Base-by-base conservation (phyloP, 2,888 invertebrate genomes). In the Sialis fuliginosa region DNA sequence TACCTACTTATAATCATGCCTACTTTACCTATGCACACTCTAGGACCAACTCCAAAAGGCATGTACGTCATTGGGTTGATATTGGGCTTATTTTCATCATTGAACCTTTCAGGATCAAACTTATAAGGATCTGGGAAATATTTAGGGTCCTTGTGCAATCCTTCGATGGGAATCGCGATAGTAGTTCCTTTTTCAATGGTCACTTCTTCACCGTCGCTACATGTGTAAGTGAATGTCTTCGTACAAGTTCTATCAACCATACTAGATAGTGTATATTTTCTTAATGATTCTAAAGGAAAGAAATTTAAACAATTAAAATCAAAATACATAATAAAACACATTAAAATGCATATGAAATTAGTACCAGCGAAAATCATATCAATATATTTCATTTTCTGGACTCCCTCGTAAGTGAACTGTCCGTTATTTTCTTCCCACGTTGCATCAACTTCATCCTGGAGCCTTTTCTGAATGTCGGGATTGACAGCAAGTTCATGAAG, bases 401-500 rank as follows among this genome's bases (percentile, higher is more conserved):
- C 59, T 1, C 62, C 60, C 10, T 67, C 69, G 50, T 70, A 75
- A 45, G 61, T 64, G 1, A 74, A 58, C 10, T 61, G 62, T 6
- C 64, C 64, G 0, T 60, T 64, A 6, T 63, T 61, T 10, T 65
- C 62, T 0, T 52, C 53, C 6, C 66, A 58, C 1, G 67, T 62
- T n/a, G 70, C 67, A 13, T 60, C 65, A 33, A 79, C 71, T 62
- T 79, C 78, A 39, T 67, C 54, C 1, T 64, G 64, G 1, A 79
- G 59, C 45, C 58, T 67, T 4, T 68, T 63, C 57, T 79, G 79
- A 0, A 74, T 58, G 0, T 77, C 74, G 10, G 70, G 68, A 59
- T 78, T 69, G 4, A 70, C 47, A 32, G 75, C 74, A 30, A 80
- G 54, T 57, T 78, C 78, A 40, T 75, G 67, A 0, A 72, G 59